Conservation (phyloP, 2,113 vertebrate species). For the Lycaon pictus region DNA sequence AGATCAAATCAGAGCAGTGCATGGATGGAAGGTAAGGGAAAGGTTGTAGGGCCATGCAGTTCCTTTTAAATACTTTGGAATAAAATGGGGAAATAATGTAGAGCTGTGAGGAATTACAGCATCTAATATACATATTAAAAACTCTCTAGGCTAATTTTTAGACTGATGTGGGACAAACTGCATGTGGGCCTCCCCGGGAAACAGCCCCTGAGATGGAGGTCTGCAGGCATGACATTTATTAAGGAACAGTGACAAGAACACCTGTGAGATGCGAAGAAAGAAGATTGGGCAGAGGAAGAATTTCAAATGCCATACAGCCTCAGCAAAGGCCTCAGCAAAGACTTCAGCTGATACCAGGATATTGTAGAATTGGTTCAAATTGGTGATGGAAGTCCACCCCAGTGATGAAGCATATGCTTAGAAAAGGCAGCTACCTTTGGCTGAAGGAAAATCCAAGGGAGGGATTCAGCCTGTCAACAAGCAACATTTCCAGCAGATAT, state of each 20-base stretch:
- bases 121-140: not conserved
- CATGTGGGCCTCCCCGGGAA: not conserved
- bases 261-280: not conserved
- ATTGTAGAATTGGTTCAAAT: not conserved
- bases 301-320: not conserved
- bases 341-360: not conserved
- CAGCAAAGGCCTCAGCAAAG: not conserved
- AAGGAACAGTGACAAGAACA: not conserved
- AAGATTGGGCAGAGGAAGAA: not conserved
- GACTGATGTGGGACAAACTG: not conserved
- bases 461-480: not conserved
- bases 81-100: not conserved
- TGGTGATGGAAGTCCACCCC: not conserved
- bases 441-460: not conserved
- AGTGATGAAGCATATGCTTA: not conserved
- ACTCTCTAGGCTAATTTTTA: not conserved
- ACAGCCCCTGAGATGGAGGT: not conserved
- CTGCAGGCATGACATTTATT: not conserved
- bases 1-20: not conserved
- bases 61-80: not conserved
- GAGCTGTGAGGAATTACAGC: not conserved
- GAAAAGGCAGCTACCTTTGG: not conserved
- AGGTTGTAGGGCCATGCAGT: accelerated
- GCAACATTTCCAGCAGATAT: not conserved
- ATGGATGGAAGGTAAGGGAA: not conserved